These are phyloP conservation scores for Calyptomena viridis DNA, from an alignment of 2,113 vertebrate genomes.

Conservation along the genomic window DNA sequence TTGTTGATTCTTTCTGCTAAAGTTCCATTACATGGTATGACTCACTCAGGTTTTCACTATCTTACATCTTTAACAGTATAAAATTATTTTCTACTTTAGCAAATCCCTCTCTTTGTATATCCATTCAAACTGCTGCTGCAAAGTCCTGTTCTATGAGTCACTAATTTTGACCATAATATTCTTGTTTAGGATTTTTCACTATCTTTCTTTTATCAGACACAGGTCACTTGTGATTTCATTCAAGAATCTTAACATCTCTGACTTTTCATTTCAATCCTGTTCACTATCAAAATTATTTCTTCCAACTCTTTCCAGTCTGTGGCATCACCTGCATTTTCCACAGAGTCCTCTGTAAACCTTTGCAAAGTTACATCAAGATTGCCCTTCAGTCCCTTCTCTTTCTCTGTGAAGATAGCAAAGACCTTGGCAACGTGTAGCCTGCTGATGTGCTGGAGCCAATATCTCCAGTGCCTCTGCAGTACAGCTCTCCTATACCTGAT, in stretches of 20 bases:
- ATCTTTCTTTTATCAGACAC: not conserved
- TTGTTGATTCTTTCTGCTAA: not conserved
- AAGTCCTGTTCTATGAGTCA: not conserved
- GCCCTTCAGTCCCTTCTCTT: not conserved
- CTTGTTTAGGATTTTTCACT: not conserved
- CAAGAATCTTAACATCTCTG: not conserved
- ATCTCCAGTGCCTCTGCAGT: not conserved
- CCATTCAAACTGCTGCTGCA: not conserved
- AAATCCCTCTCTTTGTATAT: not conserved
- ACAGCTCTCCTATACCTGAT: not conserved
- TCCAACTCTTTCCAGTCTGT: not conserved
- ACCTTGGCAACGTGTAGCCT: not conserved
- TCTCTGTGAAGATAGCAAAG: not conserved
- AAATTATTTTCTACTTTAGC: not conserved
- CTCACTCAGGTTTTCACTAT: not conserved
- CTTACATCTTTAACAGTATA: not conserved
- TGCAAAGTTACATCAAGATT: not conserved
- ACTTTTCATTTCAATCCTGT: not conserved
- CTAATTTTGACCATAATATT: constrained; percentile 6
- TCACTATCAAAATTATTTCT: not conserved
- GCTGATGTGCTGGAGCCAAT: not conserved
- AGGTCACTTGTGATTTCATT: not conserved
- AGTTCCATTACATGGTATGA: not conserved
- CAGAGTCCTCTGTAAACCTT: not conserved
- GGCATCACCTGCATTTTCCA: not conserved